phyloP scores from a whole-genome alignment of 2,888 invertebrate species.

The Torymus texanus region DNA sequence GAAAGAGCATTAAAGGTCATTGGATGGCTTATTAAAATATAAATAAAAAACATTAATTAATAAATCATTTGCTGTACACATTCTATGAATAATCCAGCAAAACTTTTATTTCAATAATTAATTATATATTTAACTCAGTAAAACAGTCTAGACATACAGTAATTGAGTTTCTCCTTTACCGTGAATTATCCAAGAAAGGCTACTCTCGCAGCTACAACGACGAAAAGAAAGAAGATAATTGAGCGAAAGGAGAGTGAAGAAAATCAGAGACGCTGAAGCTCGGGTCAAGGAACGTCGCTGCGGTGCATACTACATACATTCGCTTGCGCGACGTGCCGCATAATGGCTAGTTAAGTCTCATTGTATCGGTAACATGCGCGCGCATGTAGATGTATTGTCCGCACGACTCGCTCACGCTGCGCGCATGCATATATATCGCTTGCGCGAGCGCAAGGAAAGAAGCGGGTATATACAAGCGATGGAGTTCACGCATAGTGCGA shows the following conservation, averaged over 20 bases:
- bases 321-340: conserved; percentile 56
- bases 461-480: background rate
- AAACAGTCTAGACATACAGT: conserved; percentile 3
- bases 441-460: too few species aligned
- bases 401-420: conserved; percentile 4
- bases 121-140: too few species aligned
- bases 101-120: too few species aligned
- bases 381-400: conserved; percentile 61
- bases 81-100: too few species aligned
- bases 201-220: background rate
- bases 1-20: too few species aligned
- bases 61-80: too few species aligned
- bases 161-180: conserved; percentile 44
- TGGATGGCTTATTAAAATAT: too few species aligned
- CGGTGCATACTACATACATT: conserved; percentile 25
- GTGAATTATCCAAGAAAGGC: conserved; percentile 42
- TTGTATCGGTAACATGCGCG: conserved; percentile 68
- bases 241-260: conserved; percentile 32
- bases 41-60: too few species aligned
- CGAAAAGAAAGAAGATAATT: conserved; percentile 33
- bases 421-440: too few species aligned
- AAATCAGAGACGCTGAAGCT: conserved; percentile 48
- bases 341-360: conserved; percentile 72
- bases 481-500: conserved; percentile 11
- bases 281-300: conserved; percentile 53